Percentiles rank a stretch among this genome's conserved stretches.
These are phyloP conservation scores for Yponomeuta malinellus DNA, from an alignment of 2,888 invertebrate genomes.

Conservation along the genomic window DNA sequence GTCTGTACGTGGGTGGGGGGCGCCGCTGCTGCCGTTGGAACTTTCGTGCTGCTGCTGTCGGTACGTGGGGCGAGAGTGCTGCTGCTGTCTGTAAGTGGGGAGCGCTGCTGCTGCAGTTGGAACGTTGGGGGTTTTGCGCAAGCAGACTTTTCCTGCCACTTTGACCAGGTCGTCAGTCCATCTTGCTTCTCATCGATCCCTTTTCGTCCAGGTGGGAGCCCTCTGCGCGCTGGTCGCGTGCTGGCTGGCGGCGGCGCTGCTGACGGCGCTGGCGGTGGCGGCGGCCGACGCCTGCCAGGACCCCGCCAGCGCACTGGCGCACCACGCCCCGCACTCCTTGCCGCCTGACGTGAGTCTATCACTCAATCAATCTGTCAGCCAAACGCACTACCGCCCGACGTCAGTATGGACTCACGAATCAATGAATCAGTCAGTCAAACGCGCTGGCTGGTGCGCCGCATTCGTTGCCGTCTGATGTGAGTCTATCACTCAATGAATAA, in stretches of 20 bases:
- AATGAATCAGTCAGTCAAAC: constrained; percentile 35
- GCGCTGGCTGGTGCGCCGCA: constrained; percentile 80
- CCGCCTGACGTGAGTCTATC: constrained; percentile 68
- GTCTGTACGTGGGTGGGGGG: not conserved
- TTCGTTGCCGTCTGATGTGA: constrained; percentile 73
- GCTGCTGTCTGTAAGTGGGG: constrained; percentile 18
- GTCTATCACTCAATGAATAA: constrained; percentile 22
- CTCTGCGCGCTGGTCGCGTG: constrained; percentile 85
- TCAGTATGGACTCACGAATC: too few species aligned
- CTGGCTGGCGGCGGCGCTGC: constrained; percentile 91
- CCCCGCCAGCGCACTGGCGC: constrained; percentile 87
- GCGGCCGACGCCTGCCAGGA: constrained; percentile 90
- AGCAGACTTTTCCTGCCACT: too few species aligned
- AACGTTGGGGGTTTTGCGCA: not conserved
- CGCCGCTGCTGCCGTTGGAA: not conserved
- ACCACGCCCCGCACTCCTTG: constrained; percentile 75
- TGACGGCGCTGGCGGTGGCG: constrained; percentile 89
- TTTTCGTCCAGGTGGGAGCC: constrained; percentile 50
- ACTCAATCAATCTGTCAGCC: not conserved
- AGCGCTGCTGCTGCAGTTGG: not conserved
- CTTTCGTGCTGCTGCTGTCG: constrained; percentile 85
- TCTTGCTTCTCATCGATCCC: not conserved
- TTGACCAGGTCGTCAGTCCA: too few species aligned
- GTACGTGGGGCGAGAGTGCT: constrained; percentile 75
- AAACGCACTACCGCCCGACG: too few species aligned